These are phyloP conservation scores for Hydrolagus colliei DNA, from an alignment of 2,797 vertebrate species.

Conservation along the genomic window DNA sequence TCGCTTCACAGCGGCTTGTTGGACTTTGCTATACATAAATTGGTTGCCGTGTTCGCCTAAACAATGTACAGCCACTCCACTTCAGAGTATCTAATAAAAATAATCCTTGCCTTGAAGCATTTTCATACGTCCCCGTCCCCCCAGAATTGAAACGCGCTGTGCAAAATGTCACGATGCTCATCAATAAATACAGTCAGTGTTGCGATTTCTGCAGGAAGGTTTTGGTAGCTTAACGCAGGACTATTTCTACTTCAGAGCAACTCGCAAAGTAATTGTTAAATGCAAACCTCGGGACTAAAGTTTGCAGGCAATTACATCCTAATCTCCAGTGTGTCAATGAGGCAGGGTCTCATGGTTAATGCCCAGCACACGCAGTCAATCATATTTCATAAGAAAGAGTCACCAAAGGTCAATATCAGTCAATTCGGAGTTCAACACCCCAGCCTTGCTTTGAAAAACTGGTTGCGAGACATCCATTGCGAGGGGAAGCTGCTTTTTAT, in stretches of 20 bases:
- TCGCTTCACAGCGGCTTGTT: too few relatives aligned
- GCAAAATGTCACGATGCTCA: too few relatives aligned
- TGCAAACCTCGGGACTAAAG: background rate
- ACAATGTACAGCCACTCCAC: too few relatives aligned
- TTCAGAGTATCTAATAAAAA: too few relatives aligned
- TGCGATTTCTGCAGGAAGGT: background rate
- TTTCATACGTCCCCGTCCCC: too few relatives aligned
- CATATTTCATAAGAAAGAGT: background rate
- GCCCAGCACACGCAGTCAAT: background rate
- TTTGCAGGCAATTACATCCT: background rate
- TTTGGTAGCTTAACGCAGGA: background rate
- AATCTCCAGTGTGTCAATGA: background rate
- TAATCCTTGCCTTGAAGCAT: too few relatives aligned
- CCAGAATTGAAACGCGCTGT: too few relatives aligned
- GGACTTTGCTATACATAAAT: too few relatives aligned
- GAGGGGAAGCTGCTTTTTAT: background rate
- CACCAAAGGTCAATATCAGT: background rate
- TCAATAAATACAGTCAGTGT: background rate
- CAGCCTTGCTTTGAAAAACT: background rate
- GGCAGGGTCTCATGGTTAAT: background rate
- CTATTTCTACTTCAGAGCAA: too few relatives aligned
- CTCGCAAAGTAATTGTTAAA: too few relatives aligned
- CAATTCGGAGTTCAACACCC: conserved; percentile 8
- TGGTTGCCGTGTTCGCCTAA: too few relatives aligned
- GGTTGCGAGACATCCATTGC: background rate